phyloP scores from a whole-genome alignment of 2,797 vertebrate species.

The Falco berigora region DNA sequence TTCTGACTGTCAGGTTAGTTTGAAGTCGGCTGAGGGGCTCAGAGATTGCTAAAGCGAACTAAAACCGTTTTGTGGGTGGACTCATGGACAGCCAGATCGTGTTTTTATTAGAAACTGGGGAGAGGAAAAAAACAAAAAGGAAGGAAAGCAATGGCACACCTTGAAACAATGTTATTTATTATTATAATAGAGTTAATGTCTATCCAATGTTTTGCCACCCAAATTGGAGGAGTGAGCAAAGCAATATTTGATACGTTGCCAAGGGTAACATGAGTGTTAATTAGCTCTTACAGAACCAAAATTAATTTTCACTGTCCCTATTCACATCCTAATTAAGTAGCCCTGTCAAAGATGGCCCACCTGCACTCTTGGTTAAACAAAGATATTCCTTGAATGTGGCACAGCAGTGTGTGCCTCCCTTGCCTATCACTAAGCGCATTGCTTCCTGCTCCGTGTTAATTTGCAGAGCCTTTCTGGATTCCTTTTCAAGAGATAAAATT shows the following conservation, averaged over 20 bases:
- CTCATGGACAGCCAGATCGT: neutral
- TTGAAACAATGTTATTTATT: neutral
- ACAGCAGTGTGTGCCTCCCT: neutral
- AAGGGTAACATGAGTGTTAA: too few species aligned
- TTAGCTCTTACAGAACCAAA: neutral
- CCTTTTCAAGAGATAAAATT: neutral
- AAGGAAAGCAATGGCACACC: neutral
- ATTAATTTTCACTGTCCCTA: neutral
- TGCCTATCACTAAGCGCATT: rapidly evolving
- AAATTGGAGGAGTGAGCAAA: neutral
- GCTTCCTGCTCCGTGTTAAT: too few species aligned
- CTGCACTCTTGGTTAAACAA: neutral
- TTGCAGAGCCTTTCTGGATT: neutral
- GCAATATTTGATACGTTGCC: neutral
- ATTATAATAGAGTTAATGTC: too few species aligned
- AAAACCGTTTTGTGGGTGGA: neutral
- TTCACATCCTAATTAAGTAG: neutral
- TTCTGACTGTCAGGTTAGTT: neutral
- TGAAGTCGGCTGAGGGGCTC: neutral
- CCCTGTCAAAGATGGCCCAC: neutral
- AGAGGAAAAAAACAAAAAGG: neutral
- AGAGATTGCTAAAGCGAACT: neutral
- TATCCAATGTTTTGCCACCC: neutral
- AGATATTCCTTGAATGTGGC: too few species aligned
- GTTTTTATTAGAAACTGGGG: neutral